These are phyloP conservation scores for Leptatherina wallacei DNA, from an alignment of 2,797 vertebrate genomes.

Conservation along the genomic window DNA sequence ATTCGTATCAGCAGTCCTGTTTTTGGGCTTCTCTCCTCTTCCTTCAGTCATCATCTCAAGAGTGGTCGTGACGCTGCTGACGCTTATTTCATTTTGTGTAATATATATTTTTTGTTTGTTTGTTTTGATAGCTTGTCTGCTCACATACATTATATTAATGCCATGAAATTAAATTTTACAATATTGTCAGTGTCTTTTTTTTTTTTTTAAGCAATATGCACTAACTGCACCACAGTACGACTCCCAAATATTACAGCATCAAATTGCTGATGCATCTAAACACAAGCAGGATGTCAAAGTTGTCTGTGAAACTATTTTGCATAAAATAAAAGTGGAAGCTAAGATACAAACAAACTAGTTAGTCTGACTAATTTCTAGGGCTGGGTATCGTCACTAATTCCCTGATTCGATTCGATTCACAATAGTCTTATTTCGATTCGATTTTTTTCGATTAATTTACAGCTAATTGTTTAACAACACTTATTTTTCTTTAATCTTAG, in stretches of 20 bases:
- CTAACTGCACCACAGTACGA: not conserved
- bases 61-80: constrained; percentile 76
- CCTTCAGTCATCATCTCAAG: constrained; percentile 76
- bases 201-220: not conserved
- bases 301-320: not conserved
- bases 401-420: too few relatives aligned
- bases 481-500: too few relatives aligned
- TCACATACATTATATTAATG: constrained; percentile 84
- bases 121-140: constrained; percentile 85
- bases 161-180: constrained; percentile 86
- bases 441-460: too few relatives aligned
- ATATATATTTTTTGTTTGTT: constrained; percentile 71
- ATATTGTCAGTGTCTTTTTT: constrained; percentile 62
- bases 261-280: not conserved
- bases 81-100: constrained; percentile 80
- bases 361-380: not conserved
- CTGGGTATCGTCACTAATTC: too few relatives aligned
- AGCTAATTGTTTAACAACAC: too few relatives aligned
- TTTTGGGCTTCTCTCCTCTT: constrained; percentile 61
- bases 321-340: not conserved
- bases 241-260: not conserved
- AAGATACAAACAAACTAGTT: not conserved
- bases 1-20: constrained; percentile 72
- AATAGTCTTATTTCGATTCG: too few relatives aligned
- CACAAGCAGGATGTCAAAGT: not conserved